Base-by-base conservation (phyloP, 2,113 vertebrate genomes). In the Protobothrops flavoviridis region DNA sequence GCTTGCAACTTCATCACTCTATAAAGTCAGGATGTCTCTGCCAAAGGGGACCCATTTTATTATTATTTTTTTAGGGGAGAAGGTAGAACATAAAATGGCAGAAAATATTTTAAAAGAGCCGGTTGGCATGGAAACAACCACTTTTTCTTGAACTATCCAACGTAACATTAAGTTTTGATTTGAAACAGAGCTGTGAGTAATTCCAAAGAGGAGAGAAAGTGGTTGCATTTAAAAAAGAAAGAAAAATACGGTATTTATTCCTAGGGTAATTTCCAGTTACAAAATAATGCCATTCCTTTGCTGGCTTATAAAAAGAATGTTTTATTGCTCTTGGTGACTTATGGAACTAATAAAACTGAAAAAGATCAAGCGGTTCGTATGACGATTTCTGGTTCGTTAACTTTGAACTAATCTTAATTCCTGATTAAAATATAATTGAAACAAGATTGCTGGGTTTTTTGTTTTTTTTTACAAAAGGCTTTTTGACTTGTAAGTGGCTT, bases 21-120 rank as follows among this genome's bases (percentile, higher is more conserved):
- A n/a, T 26, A 93, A 39, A 59, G 85, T 57, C 61, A 85, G 64
- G 59, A 50, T 12, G 57, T 89, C 90, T 87, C 92, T 90, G 56
- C 23, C 69, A 64, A 29, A 23, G 57, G 64, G 81, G 87, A 39
- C 29, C 90, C 52, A 74, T 50, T 50, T 50, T 50, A 10, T 50
- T 50, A 50, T 50, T 9, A 1, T 50, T 91, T 69, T n/a, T 91
- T n/a, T 88, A 48, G 23, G 33, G 87, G 87, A 89, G 91, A 92
- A 89, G 52, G 61, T 90, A 81, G 53, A 57, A 93, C 20, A 53
- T 81, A 52, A 93, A 33, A 43, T 87, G 61, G 52, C 59, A 69
- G 92, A 87, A 94, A 53, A 74, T 89, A 89, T 94, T 94, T 57
- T 90, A 93, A 90, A 93, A 48, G 59, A 85, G 74, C 92, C 57